Base-by-base conservation (phyloP, 2,888 invertebrate species). In the Eilema sororculum region DNA sequence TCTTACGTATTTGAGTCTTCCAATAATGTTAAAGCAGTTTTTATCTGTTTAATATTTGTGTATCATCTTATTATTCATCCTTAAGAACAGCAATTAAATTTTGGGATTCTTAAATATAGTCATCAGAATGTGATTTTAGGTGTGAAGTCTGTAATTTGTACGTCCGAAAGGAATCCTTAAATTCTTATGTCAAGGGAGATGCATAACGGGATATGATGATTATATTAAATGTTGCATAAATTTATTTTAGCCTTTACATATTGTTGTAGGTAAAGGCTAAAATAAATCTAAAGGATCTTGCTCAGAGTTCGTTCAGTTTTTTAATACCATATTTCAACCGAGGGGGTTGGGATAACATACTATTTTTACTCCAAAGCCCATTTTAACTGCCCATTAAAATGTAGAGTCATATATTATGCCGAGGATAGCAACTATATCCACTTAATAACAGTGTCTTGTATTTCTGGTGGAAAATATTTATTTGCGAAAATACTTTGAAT, bases 31-130 rank as follows among this genome's bases (percentile, higher is more conserved):
- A 9, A 13, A 0, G 20, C 22, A 2, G 2, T 10, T 30, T 60
- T 3, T 10, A 13, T 61, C 24, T 58, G 4, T 10, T 20, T n/a
- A 25, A 62, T 37, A 37, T 56, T 75, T 73, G 9, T 64, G 73
- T 69, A 63, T 37, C 25, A 62, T 62, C 62, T 72, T 72, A 79
- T 78, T 81, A 79, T 84, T 81, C 78, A 72, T 81, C 75, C 82
- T 80, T 75, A 78, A 69, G 64, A 65, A 67, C 46, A 67, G 77
- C 75, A 82, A 80, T 86, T 83, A 84, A 84, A 78, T 79, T 78
- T 78, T 69, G 73, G 83, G 76, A 71, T 66, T 70, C 78, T 74
- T 77, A 79, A n/a, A 16, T 81, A 78, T 78, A 72, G 72, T 76
- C 76, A 69, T 73, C 72, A 71, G 71, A 74, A 74, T 69, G 78